Evolutionary conservation across 2,888 invertebrate genomes (phyloP).

Genomic region (Stegana nigrithorax): DNA sequence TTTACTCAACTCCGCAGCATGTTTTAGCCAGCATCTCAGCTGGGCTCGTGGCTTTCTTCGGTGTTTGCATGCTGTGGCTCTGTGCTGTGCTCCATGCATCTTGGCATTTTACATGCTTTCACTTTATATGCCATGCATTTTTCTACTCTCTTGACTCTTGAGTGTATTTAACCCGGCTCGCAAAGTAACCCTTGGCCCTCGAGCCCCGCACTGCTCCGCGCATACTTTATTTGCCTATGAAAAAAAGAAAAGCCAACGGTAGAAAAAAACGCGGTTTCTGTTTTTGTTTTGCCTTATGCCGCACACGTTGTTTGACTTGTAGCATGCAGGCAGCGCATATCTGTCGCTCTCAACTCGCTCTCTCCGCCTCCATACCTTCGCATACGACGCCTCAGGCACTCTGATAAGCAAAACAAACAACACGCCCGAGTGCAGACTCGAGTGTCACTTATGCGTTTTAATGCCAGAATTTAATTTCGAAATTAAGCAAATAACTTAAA

Average conservation of each 20-base stretch:
- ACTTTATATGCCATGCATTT: slow-evolving; percentile 55
- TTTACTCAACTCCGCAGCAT: background rate
- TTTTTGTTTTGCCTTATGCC: background rate
- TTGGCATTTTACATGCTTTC: slow-evolving; percentile 19
- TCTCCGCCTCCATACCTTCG: slow-evolving; percentile 23
- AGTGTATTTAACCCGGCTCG: slow-evolving; percentile 54
- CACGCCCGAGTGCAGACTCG: slow-evolving; percentile 37
- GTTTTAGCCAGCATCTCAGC: background rate
- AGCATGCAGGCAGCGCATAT: slow-evolving; percentile 40
- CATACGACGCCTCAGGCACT: slow-evolving; percentile 55
- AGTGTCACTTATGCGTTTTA: slow-evolving; percentile 59
- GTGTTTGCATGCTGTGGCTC: background rate
- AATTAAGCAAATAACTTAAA: slow-evolving; percentile 51
- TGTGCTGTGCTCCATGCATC: slow-evolving; percentile 12
- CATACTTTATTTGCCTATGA: slow-evolving; percentile 28
- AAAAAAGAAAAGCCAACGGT: background rate
- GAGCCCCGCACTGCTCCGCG: background rate
- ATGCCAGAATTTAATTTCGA: slow-evolving; percentile 56
- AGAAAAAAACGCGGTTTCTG: no score
- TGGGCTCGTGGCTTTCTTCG: slow-evolving; percentile 20
- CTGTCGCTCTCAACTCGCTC: slow-evolving; percentile 21
- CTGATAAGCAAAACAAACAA: slow-evolving; percentile 57
- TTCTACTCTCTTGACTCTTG: slow-evolving; percentile 59
- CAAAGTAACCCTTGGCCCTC: slow-evolving; percentile 18
- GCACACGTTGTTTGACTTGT: slow-evolving; percentile 52